phyloP scores from a whole-genome alignment of 2,113 vertebrate species.

The Cyanocitta stelleri region DNA sequence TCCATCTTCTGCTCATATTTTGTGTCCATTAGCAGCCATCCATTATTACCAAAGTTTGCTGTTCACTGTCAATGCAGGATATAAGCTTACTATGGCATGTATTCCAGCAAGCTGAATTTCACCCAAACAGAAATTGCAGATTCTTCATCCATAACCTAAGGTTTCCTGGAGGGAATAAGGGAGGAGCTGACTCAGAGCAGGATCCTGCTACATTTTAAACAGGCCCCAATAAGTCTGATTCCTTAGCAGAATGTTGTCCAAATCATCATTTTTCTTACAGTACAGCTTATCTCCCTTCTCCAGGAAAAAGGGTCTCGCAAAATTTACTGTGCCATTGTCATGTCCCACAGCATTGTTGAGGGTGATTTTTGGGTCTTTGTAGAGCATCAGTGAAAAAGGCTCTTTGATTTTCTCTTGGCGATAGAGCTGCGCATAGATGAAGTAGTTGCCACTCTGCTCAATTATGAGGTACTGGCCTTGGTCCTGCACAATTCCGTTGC shows the following conservation, averaged over 20 bases:
- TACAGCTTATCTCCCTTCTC: not conserved
- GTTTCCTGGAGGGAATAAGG: not conserved
- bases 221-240: constrained; percentile 15
- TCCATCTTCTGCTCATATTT: not conserved
- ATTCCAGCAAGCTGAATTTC: not conserved
- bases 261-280: rapidly evolving
- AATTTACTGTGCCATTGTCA: rapidly evolving
- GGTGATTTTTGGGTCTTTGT: rapidly evolving
- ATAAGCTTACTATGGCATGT: not conserved
- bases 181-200: not conserved
- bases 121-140: not conserved
- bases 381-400: not conserved
- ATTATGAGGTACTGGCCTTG: not conserved
- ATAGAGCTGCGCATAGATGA: not conserved
- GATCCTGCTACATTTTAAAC: constrained; percentile 18
- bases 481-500: not conserved
- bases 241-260: rapidly evolving
- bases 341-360: not conserved
- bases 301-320: not conserved
- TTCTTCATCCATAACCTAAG: not conserved
- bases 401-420: rapidly evolving
- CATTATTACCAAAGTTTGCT: not conserved
- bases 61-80: not conserved
- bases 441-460: not conserved
- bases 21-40: not conserved